Base-by-base conservation (phyloP, 2,113 vertebrate genomes). In the Catagonus wagneri region DNA sequence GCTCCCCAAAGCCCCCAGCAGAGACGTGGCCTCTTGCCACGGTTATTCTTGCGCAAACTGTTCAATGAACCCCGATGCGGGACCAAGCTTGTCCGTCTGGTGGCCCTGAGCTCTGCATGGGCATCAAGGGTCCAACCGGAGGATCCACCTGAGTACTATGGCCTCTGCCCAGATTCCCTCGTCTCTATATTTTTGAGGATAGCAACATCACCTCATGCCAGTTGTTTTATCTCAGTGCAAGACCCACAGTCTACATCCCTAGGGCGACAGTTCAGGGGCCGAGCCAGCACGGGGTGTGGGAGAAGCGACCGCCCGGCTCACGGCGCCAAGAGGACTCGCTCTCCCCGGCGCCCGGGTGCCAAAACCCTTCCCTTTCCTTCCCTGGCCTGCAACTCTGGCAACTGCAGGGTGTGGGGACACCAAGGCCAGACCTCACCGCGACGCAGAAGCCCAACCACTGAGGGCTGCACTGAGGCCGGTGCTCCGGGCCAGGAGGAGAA, bases 401-500 rank as follows among this genome's bases (percentile, higher is more conserved):
- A 32, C 54, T 66, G 19, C 61, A 2, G 14, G 58, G 36, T 12
- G n/a, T 9, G 0, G 17, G 39, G 9, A 36, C 32, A n/a, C 39
- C 63, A 2, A 89, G 34, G 39, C 61, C 68, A 60, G 69, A 56
- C 13, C 20, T 23, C 27, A 25, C 50, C 81, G 3, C n/a, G 14
- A 6, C 3, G 9, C n/a, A 12, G 56, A 54, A 8, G 75, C 66
- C 0, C 36, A 39, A 93, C 69, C n/a, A 20, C 83, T 17, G n/a
- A 14, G 19, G 79, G 93, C 50, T 83, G 16, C 23, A 12, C 84
- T 83, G 32, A 17, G 27, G 50, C 89, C 39, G 50, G 86, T 79
- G 95, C 75, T 79, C 97, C 60, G 89, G 69, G 92, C 60, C 25
- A 0, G 4, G 74, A 89, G 50, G 87, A 95, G 52, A 44, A 71